Conservation (phyloP, 1,140 invertebrate genomes). For the Protaetia brevitarsis region DNA sequence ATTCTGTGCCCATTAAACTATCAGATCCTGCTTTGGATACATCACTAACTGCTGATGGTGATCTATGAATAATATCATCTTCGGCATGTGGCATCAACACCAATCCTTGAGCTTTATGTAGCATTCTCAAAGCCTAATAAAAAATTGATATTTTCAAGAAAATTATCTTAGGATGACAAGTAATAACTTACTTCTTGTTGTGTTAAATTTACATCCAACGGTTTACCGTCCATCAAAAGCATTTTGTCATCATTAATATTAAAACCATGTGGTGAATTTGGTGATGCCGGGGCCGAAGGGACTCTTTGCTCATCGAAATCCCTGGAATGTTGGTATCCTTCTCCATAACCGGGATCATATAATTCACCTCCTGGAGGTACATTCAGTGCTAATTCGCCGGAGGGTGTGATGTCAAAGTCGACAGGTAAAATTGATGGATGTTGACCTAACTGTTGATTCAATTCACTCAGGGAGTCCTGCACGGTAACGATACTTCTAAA, state of each 20-base stretch:
- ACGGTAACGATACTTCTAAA: slow-evolving; percentile 89
- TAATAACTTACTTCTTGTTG: slow-evolving; percentile 63
- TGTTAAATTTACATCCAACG: slow-evolving; percentile 77
- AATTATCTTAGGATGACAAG: neutral
- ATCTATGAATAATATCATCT: slow-evolving; percentile 53
- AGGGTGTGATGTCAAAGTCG: slow-evolving; percentile 84
- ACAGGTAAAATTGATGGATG: slow-evolving; percentile 89
- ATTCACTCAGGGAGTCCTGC: slow-evolving; percentile 78
- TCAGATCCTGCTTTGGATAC: slow-evolving; percentile 70
- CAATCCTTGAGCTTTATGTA: slow-evolving; percentile 74
- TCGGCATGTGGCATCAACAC: slow-evolving; percentile 59
- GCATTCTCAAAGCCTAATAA: slow-evolving; percentile 69
- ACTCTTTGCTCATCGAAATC: slow-evolving; percentile 59
- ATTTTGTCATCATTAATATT: slow-evolving; percentile 72
- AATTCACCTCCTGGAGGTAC: slow-evolving; percentile 52
- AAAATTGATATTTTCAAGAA: neutral
- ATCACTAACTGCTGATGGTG: slow-evolving; percentile 68
- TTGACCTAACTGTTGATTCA: slow-evolving; percentile 76
- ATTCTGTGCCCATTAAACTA: slow-evolving; percentile 81
- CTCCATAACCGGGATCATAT: slow-evolving; percentile 49
- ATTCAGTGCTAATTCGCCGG: slow-evolving; percentile 66
- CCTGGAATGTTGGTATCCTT: slow-evolving; percentile 40
- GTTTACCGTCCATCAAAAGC: slow-evolving; percentile 83
- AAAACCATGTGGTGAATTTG: slow-evolving; percentile 56
- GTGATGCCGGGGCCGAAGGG: slow-evolving; percentile 57